Evolutionary conservation across 35 echinoderm and acorn worm species (phyloP).

Genomic region (Anneissia japonica): DNA sequence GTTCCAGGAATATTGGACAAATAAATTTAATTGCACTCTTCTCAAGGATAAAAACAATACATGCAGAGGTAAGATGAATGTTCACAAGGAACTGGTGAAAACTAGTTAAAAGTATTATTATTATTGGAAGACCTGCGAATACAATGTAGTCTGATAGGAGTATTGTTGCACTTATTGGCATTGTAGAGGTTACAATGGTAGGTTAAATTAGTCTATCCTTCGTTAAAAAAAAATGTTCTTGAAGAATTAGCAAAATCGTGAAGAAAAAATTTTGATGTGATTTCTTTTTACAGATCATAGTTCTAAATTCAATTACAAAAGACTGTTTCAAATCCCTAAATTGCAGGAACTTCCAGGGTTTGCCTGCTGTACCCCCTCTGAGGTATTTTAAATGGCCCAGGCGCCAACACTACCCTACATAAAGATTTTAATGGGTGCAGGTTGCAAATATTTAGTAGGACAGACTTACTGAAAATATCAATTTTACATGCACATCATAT

Average conservation of each 20-base stretch:
- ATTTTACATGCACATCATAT: background rate
- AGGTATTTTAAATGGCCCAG: background rate
- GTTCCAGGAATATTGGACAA: slow-evolving; percentile 76
- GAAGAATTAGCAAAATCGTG: no score
- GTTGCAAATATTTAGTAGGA: background rate
- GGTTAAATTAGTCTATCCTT: no score
- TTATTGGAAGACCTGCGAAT: background rate
- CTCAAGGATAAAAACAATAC: background rate
- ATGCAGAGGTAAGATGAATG: background rate
- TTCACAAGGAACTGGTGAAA: slow-evolving; percentile 30
- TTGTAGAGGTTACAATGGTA: no score
- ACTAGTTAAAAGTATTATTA: background rate
- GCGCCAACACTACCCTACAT: background rate
- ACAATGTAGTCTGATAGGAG: no score
- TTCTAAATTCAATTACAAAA: no score
- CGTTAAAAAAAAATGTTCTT: no score
- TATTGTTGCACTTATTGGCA: no score
- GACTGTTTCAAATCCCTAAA: no score
- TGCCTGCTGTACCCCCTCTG: background rate
- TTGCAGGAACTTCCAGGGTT: background rate
- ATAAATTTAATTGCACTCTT: slow-evolving; percentile 58
- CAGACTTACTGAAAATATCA: background rate
- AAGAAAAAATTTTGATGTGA: no score
- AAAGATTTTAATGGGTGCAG: background rate
- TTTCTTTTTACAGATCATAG: no score